Conservation (phyloP, 2,888 invertebrate species). For the Tipula lateralis region DNA sequence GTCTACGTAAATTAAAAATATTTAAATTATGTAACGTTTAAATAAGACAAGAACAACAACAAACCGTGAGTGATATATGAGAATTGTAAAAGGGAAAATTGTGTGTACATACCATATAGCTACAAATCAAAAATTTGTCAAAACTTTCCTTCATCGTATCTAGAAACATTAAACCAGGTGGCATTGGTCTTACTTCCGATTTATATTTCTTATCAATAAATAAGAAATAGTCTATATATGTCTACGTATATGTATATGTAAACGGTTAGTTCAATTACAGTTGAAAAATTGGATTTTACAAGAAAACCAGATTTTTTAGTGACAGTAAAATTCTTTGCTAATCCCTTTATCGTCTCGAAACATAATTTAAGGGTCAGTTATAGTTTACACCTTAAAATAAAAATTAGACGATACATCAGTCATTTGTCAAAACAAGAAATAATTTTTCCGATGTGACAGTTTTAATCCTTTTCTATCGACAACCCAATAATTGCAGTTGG, state of each 20-base stretch:
- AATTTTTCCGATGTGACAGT: neutral
- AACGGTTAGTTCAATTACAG: too few relatives aligned
- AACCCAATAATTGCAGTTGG: neutral
- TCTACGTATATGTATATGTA: too few relatives aligned
- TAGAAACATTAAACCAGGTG: neutral
- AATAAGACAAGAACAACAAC: neutral
- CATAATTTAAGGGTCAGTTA: neutral
- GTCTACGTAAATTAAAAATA: neutral
- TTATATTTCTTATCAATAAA: neutral
- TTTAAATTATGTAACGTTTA: conserved; percentile 1
- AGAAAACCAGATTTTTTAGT: neutral
- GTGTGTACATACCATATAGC: too few relatives aligned
- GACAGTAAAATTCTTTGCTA: neutral
- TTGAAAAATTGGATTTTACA: neutral
- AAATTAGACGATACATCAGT: neutral
- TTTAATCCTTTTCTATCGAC: neutral
- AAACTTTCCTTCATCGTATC: neutral
- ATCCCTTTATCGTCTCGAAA: neutral
- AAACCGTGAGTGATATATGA: neutral
- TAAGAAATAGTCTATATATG: too few relatives aligned
- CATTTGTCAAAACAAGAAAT: conserved; percentile 9
- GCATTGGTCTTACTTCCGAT: neutral
- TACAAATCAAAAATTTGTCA: neutral
- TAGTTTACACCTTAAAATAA: conserved; percentile 12
- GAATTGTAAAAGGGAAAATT: neutral